Evolutionary conservation across 2,113 vertebrate genomes (phyloP), one percentile per base, ranked within the genome.

Genomic region (Pollachius pollachius): DNA sequence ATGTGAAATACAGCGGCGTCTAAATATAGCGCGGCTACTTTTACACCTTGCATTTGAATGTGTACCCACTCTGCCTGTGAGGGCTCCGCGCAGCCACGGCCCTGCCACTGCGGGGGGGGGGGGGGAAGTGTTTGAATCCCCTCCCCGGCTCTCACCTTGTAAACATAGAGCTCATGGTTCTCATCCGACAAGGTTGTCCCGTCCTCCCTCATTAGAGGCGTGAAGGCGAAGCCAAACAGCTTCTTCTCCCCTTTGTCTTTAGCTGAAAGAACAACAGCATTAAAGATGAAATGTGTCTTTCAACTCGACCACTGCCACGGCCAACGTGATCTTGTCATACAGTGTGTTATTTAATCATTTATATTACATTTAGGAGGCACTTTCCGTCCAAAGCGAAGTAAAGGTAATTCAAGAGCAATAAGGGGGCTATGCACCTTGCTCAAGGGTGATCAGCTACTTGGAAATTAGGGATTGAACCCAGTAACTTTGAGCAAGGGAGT

Each of bases 231-330:
- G 17, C 96, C 96, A 85, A 98, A 97, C 34, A 98, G 93, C 71
- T 98, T 98, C 88, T 97, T 98, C 85, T 98, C 96, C 60, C 96
- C 96, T 86, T 98, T 98, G 86, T 98, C 96, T 88, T 98, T 98
- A 81, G 96, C 96, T 98, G 84, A 76, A 87, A 83, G 54, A 59
- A 69, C 66, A 4, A 59, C 68, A 70, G 16, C 41, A 59, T 4
- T 23, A 23, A 23, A 23, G 23, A 34, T 34, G 30, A 34, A 34
- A 34, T 34, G 30, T 34, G 30, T 34, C 30, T 34, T 34, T 34
- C 30, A 34, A 34, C 30, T 34, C 30, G 30, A 34, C 30, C 30
- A 34, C 30, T 34, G 30, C 30, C 30, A 34, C 30, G 6, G 30
- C 30, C 30, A 34, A 34, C 30, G 30, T 34, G 4, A 34, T 34